Evolutionary conservation across 1,140 invertebrate species (phyloP).

Genomic region (Listronotus bonariensis): DNA sequence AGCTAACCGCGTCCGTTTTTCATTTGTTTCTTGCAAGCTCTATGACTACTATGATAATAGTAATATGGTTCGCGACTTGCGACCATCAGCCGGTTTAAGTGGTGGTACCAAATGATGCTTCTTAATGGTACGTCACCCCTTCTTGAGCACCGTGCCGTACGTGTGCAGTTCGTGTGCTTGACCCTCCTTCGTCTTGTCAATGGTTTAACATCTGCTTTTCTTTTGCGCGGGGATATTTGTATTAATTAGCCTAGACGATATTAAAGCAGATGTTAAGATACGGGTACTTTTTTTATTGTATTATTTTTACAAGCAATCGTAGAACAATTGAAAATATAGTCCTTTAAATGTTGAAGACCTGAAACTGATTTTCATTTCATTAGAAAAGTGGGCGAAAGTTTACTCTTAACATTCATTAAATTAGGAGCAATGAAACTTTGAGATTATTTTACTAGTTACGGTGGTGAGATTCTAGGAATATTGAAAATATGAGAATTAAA

Average conservation of each 20-base stretch:
- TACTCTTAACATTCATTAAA: no score
- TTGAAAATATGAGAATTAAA: no score
- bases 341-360: no score
- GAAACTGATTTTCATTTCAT: no score
- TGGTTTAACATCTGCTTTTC: constrained; percentile 25
- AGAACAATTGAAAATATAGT: no score
- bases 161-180: constrained; percentile 7
- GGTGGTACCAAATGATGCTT: constrained; percentile 24
- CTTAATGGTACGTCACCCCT: constrained; percentile 27
- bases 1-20: constrained; percentile 14
- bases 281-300: constrained; percentile 3
- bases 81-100: background rate
- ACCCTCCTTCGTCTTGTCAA: constrained; percentile 20
- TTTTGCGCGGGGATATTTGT: constrained; percentile 12
- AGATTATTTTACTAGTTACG: no score
- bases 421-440: no score
- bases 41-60: constrained; percentile 10
- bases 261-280: constrained; percentile 11
- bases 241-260: constrained; percentile 5
- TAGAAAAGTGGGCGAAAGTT: no score
- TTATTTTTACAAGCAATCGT: no score
- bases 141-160: constrained; percentile 1
- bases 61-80: constrained; percentile 3
- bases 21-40: constrained; percentile 12
- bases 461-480: no score